Evolutionary conservation across 2,113 vertebrate genomes (phyloP).

Genomic region (Datnioides undecimradiatus): DNA sequence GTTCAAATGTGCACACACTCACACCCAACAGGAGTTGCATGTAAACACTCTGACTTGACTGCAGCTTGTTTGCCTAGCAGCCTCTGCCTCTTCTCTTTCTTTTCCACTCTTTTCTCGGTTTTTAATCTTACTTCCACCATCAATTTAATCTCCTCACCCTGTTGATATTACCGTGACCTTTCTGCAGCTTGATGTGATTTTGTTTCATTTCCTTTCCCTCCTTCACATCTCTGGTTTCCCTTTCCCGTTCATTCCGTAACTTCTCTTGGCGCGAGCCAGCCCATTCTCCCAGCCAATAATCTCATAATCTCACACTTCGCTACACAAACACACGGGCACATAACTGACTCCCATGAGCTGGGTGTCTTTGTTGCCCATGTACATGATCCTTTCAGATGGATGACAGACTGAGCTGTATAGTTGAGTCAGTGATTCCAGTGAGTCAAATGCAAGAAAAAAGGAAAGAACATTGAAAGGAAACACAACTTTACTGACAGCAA

Average conservation of each 20-base stretch:
- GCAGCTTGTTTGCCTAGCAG: conserved; percentile 50
- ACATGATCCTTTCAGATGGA: conserved; percentile 40
- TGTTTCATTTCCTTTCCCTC: conserved; percentile 58
- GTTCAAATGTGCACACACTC: conserved; percentile 35
- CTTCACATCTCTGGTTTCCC: conserved; percentile 45
- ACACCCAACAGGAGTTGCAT: conserved; percentile 40
- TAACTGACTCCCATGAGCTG: conserved; percentile 36
- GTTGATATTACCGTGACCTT: conserved; percentile 61
- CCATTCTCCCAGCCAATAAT: conserved; percentile 65
- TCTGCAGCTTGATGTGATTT: conserved; percentile 60
- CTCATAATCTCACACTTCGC: conserved; percentile 73
- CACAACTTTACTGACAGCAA: conserved; percentile 1
- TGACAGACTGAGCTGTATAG: not conserved
- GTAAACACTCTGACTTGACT: conserved; percentile 58
- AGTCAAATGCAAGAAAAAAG: not conserved
- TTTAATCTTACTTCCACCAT: conserved; percentile 52
- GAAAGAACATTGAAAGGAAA: not conserved
- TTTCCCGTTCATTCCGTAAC: conserved; percentile 56
- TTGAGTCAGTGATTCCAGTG: conserved; percentile 12
- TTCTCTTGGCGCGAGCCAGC: conserved; percentile 49
- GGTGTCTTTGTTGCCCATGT: conserved; percentile 44
- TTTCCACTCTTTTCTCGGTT: conserved; percentile 13
- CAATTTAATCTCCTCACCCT: conserved; percentile 58
- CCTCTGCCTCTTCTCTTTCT: conserved; percentile 30
- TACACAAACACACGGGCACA: conserved; percentile 56